Base-by-base conservation (phyloP, 2,113 vertebrate genomes). In the Deroptyus accipitrinus region DNA sequence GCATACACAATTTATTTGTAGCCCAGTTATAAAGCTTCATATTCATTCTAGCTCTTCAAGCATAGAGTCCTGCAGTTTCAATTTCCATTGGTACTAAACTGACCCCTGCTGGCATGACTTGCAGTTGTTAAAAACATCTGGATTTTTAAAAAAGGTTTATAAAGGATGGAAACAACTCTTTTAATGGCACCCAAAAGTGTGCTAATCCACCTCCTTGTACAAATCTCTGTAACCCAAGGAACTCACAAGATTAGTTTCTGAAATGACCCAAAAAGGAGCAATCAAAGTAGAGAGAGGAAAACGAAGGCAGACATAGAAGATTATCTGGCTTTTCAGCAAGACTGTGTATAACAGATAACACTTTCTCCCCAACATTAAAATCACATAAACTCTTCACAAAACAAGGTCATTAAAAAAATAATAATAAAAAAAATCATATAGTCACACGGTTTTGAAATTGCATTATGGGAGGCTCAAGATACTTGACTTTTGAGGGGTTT, bases 21-120 rank as follows among this genome's bases (percentile, higher is more conserved):
- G 68, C 30, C 70, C 55, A 35, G 64, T 66, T 61, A 46, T 3
- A 80, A 75, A 68, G 19, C 39, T 61, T 68, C 52, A 42, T 19
- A 20, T 78, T 61, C 4, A 1, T 59, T 93, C 49, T 37, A 39
- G 24, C 61, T 74, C 8, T n/a, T 62, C 23, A 39, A 48, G 51
- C 8, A 9, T 16, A 49, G 10, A 59, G 39, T 17, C 16, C 33
- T 46, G 10, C 11, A 37, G 22, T 37, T 92, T 46, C 49, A 42
- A 4, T 20, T 93, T 97, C 83, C 64, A 64, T 74, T 95, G 90
- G 94, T 97, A 63, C 77, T 90, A 92, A 97, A 91, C 92, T 96
- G 96, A 96, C 97, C 97, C 84, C 96, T 97, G 88, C 95, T 96
- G 97, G 94, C 54, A 33, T 5, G 7, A 80, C 59, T 37, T 57